Evolutionary conservation across 2,888 invertebrate genomes (phyloP), one percentile per base, ranked within the genome.

Genomic region (Drepanosiphum platanoidis): DNA sequence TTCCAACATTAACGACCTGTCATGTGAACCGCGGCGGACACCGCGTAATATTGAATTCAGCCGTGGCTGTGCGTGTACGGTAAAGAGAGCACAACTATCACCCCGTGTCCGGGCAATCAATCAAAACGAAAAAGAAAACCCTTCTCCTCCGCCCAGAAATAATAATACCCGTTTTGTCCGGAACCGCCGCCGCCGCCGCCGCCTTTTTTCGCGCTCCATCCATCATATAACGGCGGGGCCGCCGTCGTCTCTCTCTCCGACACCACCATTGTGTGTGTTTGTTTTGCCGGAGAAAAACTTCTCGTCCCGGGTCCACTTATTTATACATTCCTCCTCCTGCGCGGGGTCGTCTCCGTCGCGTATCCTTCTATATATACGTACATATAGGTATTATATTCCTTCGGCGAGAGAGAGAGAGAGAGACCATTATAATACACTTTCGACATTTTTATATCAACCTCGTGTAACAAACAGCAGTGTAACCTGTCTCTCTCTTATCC

Each of bases 131-230:
- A 32, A 3, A 30, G 46, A 42, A 32, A 61, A 72, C 36, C 30
- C 15, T n/a, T n/a, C n/a, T n/a, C n/a, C n/a, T n/a, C n/a, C n/a
- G n/a, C n/a, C 15, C 15, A 2, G 61, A 61, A 61, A 42, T 32
- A 83, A 74, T 75, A 83, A 83, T 75, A 75, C 83, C 75, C 83
- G 83, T 83, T 83, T 83, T 83, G 83, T 83, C 52, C 52, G 30
- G 30, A n/a, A n/a, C n/a, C n/a, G n/a, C n/a, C n/a, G n/a, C 68
- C 22, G 32, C 30, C 3, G 11, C 32, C n/a, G 64, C 46, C 2
- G 74, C 46, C 46, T 74, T 66, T 66, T 32, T 75, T 66, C 75
- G 52, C 64, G 64, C 2, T 42, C 74, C 83, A 75, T 83, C 83
- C 75, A 83, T 83, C 83, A 80, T 36, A n/a, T 22, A n/a, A 9